Conservation (phyloP, 2,888 invertebrate species). For the Sarcophaga subvicina region DNA sequence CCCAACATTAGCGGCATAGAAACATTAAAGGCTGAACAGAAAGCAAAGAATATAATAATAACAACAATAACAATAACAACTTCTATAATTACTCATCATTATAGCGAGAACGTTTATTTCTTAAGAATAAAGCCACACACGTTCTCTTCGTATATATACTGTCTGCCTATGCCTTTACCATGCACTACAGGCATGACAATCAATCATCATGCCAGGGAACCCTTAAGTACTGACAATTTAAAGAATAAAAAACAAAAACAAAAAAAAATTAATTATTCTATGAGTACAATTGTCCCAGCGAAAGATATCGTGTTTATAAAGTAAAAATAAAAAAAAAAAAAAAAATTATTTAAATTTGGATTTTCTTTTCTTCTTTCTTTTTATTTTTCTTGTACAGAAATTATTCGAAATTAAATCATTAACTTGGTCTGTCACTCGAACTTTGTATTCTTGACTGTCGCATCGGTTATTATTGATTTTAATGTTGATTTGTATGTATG, state of each 20-base stretch:
- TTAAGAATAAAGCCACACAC: slow-evolving; percentile 26
- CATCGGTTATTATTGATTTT: background rate
- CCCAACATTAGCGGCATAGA: slow-evolving; percentile 15
- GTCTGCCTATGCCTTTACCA: too few species aligned
- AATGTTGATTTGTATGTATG: slow-evolving; percentile 45
- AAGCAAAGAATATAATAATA: background rate
- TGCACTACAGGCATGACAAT: background rate
- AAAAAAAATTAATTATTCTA: background rate
- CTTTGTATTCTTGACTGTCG: slow-evolving; percentile 32
- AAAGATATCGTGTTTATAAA: background rate
- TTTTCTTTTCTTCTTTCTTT: background rate
- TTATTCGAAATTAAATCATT: slow-evolving; percentile 16
- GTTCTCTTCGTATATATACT: background rate
- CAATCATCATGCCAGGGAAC: background rate
- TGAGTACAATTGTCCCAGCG: background rate
- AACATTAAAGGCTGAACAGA: slow-evolving; percentile 7
- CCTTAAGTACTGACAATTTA: background rate
- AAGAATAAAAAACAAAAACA: too few species aligned
- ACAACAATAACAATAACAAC: background rate
- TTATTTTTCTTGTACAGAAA: background rate
- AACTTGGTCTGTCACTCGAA: background rate
- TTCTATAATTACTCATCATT: slow-evolving; percentile 51
- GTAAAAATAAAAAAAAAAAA: background rate
- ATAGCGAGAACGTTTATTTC: background rate
- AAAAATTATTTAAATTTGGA: background rate